Conservation (phyloP, 2,797 vertebrate species). For the Gymnothorax javanicus region DNA sequence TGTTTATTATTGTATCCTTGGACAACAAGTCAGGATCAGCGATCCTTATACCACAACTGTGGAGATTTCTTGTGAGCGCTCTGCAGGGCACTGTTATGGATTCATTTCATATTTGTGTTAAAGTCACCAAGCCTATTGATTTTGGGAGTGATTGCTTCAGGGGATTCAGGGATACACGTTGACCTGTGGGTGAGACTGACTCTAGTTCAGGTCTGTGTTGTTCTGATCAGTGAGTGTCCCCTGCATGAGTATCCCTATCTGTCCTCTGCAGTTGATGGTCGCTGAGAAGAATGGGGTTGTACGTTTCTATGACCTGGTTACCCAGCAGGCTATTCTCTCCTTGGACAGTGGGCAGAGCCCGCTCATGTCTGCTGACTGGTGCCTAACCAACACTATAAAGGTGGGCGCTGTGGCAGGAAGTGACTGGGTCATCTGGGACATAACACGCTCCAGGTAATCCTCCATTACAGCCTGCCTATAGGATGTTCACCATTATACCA, state of each 20-base stretch:
- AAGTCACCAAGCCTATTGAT: too few species aligned
- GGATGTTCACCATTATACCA: not conserved
- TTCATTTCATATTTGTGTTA: too few species aligned
- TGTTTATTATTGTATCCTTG: not conserved
- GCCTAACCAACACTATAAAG: constrained; percentile 90
- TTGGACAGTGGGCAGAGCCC: constrained; percentile 87
- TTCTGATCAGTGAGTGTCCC: not conserved
- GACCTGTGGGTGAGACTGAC: too few species aligned
- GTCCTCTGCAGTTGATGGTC: constrained; percentile 84
- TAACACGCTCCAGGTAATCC: constrained; percentile 88
- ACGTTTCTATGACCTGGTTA: constrained; percentile 90
- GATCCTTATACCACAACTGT: too few species aligned
- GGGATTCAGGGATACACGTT: too few species aligned
- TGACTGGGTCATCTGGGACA: constrained; percentile 97
- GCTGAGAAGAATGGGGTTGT: constrained; percentile 93
- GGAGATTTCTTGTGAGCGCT: too few species aligned
- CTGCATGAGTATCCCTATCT: constrained; percentile 31
- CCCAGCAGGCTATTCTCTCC: constrained; percentile 92
- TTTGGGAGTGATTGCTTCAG: too few species aligned
- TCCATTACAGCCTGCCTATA: not conserved
- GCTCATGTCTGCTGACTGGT: constrained; percentile 95
- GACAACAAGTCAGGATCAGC: too few species aligned
- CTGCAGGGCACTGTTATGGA: too few species aligned
- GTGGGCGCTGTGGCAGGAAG: constrained; percentile 91
- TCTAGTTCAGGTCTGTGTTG: not conserved